Base-by-base conservation (phyloP, 2,113 vertebrate species). In the Edolisoma coerulescens region DNA sequence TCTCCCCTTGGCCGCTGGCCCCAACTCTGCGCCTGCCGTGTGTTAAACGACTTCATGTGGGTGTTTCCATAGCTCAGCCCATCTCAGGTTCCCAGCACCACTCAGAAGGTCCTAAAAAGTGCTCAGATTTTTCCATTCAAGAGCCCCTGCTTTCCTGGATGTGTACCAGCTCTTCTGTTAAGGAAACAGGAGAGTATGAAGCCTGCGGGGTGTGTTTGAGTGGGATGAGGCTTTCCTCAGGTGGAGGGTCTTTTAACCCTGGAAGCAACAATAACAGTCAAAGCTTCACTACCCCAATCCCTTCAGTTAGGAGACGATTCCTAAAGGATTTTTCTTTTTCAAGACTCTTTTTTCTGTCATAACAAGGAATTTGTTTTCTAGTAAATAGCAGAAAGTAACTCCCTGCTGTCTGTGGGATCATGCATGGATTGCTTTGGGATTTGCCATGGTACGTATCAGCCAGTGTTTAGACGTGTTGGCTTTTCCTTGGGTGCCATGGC, bases 141-240 rank as follows among this genome's bases (percentile, higher is more conserved):
- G 56, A 74, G 35, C 2, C 3, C 24, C 42, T 57, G 47, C 42
- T 67, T 57, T 56, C 32, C 63, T 27, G 16, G 11, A 7, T 3
- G 0, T 10, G 60, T n/a, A 10, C 23, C 1, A 1, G 42, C 27
- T 35, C 12, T 41, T 61, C 1, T 3, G 6, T 45, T 30, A 12
- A 1, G 9, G 82, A n/a, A n/a, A 5, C 0, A 0, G 9, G 10
- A 15, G 42, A 61, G 41, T 19, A 65, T 21, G 60, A 41, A 56
- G 23, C 69, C 32, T 3, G 1, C 14, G 28, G 56, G 30, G 8
- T 65, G n/a, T 61, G 49, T 61, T 64, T 16, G 33, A 30, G 27
- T 61, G 22, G 16, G 76, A 73, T n/a, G 30, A 81, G 41, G 37
- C 6, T 81, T 84, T 90, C 59, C 45, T 74, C 17, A 3, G 11